Evolutionary conservation across 2,797 vertebrate species (phyloP).

Genomic region (Avahi laniger): DNA sequence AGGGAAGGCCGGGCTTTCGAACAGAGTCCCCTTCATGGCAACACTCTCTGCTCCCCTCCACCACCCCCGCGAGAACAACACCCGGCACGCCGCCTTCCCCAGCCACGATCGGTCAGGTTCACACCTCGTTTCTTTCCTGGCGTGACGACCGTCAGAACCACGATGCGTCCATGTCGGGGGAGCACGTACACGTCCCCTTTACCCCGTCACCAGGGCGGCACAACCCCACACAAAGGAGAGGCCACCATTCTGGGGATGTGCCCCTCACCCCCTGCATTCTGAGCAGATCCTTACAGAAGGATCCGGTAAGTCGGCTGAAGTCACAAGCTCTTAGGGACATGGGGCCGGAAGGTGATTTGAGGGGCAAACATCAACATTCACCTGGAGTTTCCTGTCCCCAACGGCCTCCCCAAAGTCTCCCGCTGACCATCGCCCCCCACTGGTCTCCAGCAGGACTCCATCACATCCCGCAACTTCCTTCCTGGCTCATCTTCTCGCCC

Average conservation of each 20-base stretch:
- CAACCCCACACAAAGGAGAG: neutral
- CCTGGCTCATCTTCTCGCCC: neutral
- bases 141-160: neutral
- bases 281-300: neutral
- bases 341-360: neutral
- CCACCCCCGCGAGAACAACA: neutral
- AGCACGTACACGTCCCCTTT: neutral
- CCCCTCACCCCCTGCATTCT: neutral
- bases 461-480: neutral
- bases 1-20: neutral
- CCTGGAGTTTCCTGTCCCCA: neutral
- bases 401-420: neutral
- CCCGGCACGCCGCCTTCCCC: neutral
- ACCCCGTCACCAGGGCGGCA: neutral
- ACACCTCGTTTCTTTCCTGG: neutral
- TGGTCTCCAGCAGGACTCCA: accelerated
- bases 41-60: neutral
- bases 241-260: neutral
- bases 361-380: neutral
- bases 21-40: neutral
- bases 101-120: neutral
- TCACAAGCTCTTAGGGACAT: neutral
- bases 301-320: neutral
- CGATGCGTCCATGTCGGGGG: accelerated
- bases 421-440: neutral